A percentile compares a stretch with the other conserved stretches of the same genome.
Evolutionary conservation across 2,888 invertebrate species (phyloP).

Genomic region (Acrobasis repandana): DNA sequence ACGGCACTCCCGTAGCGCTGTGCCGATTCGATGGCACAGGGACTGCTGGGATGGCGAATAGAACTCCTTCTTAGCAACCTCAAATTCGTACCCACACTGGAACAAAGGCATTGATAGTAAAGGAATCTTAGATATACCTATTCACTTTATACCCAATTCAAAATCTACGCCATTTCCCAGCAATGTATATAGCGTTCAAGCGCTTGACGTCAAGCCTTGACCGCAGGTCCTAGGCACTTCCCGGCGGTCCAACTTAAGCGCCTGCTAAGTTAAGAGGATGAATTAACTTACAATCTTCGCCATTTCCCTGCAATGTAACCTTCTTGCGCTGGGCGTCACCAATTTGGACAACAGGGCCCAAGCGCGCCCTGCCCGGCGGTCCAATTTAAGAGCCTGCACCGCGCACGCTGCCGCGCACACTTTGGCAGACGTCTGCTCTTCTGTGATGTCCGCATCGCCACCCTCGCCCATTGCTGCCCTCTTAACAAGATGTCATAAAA

Average conservation of each 20-base stretch:
- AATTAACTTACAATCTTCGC: constrained; percentile 48
- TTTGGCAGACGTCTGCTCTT: constrained; percentile 41
- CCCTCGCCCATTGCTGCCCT: constrained; percentile 35
- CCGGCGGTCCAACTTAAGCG: too few relatives aligned
- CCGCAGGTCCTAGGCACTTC: too few relatives aligned
- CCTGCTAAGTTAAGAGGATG: neutral
- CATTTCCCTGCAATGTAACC: constrained; percentile 60
- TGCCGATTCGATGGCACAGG: constrained; percentile 48
- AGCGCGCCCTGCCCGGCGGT: constrained; percentile 59
- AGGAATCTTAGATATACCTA: neutral
- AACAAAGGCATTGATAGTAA: constrained; percentile 28
- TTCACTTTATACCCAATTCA: neutral
- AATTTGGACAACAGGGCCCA: constrained; percentile 60
- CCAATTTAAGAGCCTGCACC: constrained; percentile 61
- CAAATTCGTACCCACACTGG: constrained; percentile 56
- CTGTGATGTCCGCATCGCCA: constrained; percentile 42
- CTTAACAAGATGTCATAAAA: neutral
- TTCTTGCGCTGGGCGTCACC: constrained; percentile 54
- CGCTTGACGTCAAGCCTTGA: too few relatives aligned
- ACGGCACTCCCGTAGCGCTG: constrained; percentile 51
- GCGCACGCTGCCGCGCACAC: constrained; percentile 56
- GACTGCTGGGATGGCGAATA: constrained; percentile 43
- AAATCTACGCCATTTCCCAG: neutral
- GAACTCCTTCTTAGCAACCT: constrained; percentile 34
- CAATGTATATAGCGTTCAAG: too few relatives aligned